These are phyloP conservation scores for Perognathus longimembris DNA, from an alignment of 2,113 vertebrate species.

Conservation along the genomic window DNA sequence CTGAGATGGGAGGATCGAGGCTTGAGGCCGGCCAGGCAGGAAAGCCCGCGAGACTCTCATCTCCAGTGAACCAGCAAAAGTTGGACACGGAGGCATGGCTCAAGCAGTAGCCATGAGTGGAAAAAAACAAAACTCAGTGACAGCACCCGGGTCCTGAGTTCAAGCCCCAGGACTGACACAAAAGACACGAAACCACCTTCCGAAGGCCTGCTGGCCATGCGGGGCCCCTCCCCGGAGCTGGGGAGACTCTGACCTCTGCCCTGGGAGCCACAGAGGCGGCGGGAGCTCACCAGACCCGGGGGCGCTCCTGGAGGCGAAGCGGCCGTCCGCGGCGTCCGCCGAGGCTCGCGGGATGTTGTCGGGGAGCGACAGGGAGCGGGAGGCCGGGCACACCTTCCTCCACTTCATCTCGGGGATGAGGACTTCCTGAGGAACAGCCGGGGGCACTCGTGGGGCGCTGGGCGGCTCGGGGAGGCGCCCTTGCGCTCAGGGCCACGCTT, in stretches of 20 bases:
- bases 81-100: no score
- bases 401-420: conserved; percentile 94
- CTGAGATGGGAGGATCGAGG: no score
- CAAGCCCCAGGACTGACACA: no score
- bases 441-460: neutral
- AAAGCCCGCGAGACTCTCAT: no score
- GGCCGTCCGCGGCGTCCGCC: conserved; percentile 86
- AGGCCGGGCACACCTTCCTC: conserved; percentile 91
- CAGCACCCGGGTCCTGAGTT: no score
- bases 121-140: no score
- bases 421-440: conserved; percentile 86
- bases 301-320: conserved; percentile 89
- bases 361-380: conserved; percentile 91
- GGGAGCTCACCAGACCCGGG: conserved; percentile 81
- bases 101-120: no score
- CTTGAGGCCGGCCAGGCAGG: no score
- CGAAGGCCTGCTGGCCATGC: neutral
- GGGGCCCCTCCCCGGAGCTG: neutral
- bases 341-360: conserved; percentile 88
- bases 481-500: no score
- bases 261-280: neutral
- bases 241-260: neutral
- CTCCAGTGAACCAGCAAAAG: no score
- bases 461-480: no score
- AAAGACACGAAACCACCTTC: neutral